phyloP scores from a whole-genome alignment of 2,888 invertebrate genomes.

The Mylabris sibirica region DNA sequence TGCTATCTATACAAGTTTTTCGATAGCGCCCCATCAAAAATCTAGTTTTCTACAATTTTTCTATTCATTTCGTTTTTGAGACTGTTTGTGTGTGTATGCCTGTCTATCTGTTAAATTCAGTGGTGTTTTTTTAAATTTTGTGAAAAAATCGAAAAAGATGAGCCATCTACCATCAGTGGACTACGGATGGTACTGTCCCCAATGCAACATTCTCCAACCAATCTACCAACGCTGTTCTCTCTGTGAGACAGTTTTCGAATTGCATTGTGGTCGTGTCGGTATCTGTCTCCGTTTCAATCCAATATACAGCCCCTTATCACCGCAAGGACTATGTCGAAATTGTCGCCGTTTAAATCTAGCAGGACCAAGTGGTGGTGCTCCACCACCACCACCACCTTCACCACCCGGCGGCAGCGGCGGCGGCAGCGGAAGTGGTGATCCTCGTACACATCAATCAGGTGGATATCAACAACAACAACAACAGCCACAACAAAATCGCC shows the following conservation, averaged over 20 bases:
- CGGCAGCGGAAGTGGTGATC: not conserved
- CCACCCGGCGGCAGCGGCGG: not conserved
- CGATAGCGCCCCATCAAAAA: too few relatives aligned
- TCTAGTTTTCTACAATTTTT: too few relatives aligned
- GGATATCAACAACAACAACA: not conserved
- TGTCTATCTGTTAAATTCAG: not conserved
- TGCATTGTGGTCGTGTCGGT: not conserved
- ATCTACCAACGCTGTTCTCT: not conserved
- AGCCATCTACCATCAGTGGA: not conserved
- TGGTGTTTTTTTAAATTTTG: not conserved
- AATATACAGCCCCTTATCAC: not conserved
- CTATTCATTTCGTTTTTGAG: not conserved
- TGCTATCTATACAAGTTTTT: too few relatives aligned
- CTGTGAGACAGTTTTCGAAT: not conserved
- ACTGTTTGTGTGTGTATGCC: not conserved
- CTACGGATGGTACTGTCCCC: not conserved
- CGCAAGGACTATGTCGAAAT: not conserved
- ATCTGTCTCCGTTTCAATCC: not conserved
- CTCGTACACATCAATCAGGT: not conserved
- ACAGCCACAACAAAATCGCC: not conserved
- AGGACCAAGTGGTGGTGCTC: not conserved
- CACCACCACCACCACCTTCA: not conserved
- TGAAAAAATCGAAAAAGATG: slow-evolving; percentile 3
- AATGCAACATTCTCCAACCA: not conserved
- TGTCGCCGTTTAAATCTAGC: not conserved